Evolutionary conservation across 2,113 vertebrate genomes (phyloP).

Genomic region (Meleagris gallopavo): DNA sequence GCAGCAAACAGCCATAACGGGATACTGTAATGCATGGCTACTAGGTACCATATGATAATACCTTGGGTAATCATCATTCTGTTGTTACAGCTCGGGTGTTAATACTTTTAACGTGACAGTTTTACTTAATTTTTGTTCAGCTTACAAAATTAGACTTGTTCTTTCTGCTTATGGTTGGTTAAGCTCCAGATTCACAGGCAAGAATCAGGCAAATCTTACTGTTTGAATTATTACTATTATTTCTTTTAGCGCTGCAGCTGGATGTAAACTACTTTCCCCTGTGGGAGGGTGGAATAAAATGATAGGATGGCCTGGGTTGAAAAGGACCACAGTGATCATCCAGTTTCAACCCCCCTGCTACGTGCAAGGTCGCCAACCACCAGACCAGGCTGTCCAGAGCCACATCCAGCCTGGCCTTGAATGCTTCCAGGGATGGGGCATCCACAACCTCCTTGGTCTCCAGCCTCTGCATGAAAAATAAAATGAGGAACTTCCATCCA

Average conservation of each 20-base stretch:
- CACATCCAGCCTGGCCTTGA: too few species aligned
- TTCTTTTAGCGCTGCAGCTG: not conserved
- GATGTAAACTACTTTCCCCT: not conserved
- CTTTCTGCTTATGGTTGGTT: not conserved
- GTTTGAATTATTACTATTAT: not conserved
- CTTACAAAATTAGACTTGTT: slow-evolving; percentile 1
- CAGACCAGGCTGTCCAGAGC: too few species aligned
- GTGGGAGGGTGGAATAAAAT: too few species aligned
- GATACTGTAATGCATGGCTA: not conserved
- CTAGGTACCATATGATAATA: not conserved
- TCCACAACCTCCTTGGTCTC: too few species aligned
- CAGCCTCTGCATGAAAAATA: too few species aligned
- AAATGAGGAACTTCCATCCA: not conserved
- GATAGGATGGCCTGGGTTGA: too few species aligned
- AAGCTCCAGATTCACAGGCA: not conserved
- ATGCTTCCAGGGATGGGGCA: too few species aligned
- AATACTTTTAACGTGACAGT: not conserved
- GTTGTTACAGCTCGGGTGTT: slow-evolving; percentile 24
- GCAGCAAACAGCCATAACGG: not conserved
- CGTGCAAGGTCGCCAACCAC: too few species aligned
- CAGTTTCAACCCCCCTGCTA: too few species aligned
- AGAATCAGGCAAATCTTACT: not conserved
- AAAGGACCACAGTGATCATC: too few species aligned
- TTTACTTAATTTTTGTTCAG: not conserved
- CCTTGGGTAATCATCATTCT: slow-evolving; percentile 32